Evolutionary conservation across 2,113 vertebrate species (phyloP).

Genomic region (Tragelaphus buxtoni): DNA sequence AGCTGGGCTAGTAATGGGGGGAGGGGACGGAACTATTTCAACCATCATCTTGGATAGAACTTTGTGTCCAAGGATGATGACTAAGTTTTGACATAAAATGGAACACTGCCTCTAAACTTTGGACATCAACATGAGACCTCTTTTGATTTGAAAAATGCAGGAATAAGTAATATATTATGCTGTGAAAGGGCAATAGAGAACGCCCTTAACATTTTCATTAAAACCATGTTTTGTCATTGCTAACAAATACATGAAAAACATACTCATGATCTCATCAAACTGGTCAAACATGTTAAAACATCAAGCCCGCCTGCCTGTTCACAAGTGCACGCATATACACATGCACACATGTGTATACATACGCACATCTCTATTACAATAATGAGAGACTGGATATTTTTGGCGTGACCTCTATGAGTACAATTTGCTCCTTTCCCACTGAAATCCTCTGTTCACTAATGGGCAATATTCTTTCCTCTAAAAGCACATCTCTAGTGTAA

Average conservation of each 20-base stretch:
- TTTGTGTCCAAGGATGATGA: neutral
- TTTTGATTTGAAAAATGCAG: neutral
- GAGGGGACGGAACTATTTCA: neutral
- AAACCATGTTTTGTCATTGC: neutral
- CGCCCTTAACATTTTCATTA: neutral
- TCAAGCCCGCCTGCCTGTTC: neutral
- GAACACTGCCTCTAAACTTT: neutral
- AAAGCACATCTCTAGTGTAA: neutral
- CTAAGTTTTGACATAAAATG: neutral
- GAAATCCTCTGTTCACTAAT: neutral
- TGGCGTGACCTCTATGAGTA: neutral
- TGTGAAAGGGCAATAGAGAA: neutral
- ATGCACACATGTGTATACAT: rapidly evolving
- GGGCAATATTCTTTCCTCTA: neutral
- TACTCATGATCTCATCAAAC: neutral
- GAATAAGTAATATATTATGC: neutral
- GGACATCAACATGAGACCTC: neutral
- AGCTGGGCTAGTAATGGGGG: neutral
- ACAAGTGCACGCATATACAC: neutral
- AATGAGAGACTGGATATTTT: neutral
- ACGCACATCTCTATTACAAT: rapidly evolving
- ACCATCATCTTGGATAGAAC: neutral
- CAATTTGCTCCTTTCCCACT: conserved; percentile 18
- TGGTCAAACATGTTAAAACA: neutral
- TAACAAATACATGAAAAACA: neutral